These are phyloP conservation scores for Oreochromis mossambicus DNA, from an alignment of 2,797 vertebrate species.

Conservation along the genomic window DNA sequence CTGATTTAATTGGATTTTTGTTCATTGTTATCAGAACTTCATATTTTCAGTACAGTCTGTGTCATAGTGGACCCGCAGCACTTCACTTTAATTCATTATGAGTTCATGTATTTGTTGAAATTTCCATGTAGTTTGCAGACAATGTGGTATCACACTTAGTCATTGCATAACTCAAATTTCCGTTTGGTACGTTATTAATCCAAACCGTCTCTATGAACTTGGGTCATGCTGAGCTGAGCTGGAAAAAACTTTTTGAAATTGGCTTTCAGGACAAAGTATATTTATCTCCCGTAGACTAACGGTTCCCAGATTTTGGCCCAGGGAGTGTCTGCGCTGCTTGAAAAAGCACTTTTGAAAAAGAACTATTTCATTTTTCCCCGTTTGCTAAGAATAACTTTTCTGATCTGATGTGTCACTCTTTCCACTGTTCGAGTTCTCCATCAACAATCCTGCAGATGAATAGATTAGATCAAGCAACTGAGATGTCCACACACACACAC, in stretches of 20 bases:
- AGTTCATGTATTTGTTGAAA: neutral
- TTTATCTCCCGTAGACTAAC: neutral
- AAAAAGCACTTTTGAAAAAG: neutral
- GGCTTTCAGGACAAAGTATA: conserved; percentile 2
- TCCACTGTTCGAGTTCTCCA: neutral
- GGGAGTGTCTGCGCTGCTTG: neutral
- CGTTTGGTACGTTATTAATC: neutral
- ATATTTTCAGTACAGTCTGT: neutral
- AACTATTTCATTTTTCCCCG: neutral
- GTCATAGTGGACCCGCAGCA: neutral
- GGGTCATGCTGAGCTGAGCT: neutral
- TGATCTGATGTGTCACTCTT: neutral
- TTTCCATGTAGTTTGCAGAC: neutral
- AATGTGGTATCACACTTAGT: neutral
- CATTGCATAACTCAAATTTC: neutral
- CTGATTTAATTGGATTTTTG: neutral
- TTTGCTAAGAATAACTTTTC: neutral
- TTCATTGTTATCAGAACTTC: neutral
- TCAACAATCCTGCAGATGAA: neutral
- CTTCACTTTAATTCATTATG: neutral
- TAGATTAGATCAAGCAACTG: neutral
- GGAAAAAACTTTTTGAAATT: neutral
- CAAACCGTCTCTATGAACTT: neutral
- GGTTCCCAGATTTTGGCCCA: neutral
- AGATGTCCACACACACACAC: neutral